Percentiles rank a stretch among this genome's conserved stretches.
Evolutionary conservation across 2,888 invertebrate genomes (phyloP).

Genomic region (Pinctada fucata): DNA sequence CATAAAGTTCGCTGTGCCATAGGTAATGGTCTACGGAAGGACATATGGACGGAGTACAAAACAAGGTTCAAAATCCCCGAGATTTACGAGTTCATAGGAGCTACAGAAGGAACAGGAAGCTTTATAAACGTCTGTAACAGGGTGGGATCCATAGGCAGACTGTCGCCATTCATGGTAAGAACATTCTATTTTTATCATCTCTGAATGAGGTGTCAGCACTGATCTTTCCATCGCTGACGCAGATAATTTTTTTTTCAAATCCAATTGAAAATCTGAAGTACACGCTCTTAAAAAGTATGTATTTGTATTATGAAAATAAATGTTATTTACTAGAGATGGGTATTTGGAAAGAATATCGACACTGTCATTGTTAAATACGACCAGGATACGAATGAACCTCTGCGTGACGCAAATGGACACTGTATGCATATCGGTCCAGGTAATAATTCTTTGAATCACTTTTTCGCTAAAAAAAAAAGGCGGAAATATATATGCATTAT

Average conservation of each 20-base stretch:
- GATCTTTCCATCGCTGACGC: too few relatives aligned
- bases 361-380: slow-evolving; percentile 14
- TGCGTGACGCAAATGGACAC: slow-evolving; percentile 16
- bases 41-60: slow-evolving; percentile 94
- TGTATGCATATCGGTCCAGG: slow-evolving; percentile 20
- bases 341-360: background rate
- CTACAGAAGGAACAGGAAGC: slow-evolving; percentile 97
- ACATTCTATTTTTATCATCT: too few relatives aligned
- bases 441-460: too few relatives aligned
- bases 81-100: slow-evolving; percentile 95
- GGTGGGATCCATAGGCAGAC: slow-evolving; percentile 59
- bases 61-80: slow-evolving; percentile 88
- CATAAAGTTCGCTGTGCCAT: slow-evolving; percentile 83
- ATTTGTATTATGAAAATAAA: too few relatives aligned
- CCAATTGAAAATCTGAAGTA: too few relatives aligned
- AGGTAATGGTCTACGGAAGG: slow-evolving; percentile 94
- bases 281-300: too few relatives aligned
- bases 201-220: too few relatives aligned
- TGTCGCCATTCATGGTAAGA: slow-evolving; percentile 63
- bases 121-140: slow-evolving; percentile 93
- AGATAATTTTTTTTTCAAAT: too few relatives aligned
- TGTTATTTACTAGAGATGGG: too few relatives aligned
- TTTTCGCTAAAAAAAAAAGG: too few relatives aligned
- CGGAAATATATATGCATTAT: background rate
- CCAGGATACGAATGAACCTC: background rate